Base-by-base conservation (phyloP, 1,140 invertebrate genomes). In the Amphibalanus amphitrite region DNA sequence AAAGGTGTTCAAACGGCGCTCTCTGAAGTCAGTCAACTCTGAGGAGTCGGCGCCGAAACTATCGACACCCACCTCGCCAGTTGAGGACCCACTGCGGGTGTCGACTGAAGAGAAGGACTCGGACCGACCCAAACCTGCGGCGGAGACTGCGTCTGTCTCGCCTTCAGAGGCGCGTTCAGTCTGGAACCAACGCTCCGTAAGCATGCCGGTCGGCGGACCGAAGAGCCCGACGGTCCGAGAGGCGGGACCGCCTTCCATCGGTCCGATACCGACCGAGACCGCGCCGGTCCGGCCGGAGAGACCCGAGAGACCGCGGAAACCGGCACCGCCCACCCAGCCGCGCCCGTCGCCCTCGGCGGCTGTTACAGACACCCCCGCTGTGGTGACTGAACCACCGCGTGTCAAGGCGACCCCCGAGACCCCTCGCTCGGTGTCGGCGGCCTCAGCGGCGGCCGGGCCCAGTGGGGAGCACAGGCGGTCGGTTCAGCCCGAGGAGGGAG, bases 1-100 rank as follows among this genome's bases (percentile, higher is more conserved):
- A 83, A 89, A 90, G 81, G 89, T 90, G 0, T 90, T 90, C 77
- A 88, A 88, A 0, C 80, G 89, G 64, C 80, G 88, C 71, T 90
- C 89, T 3, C 80, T 90, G 0, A 90, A 90, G 79, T 78, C 89
- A 6, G 88, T 87, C 79, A 88, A 89, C 75, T 79, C 78, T 13
- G 87, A 88, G 74, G 83, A 69, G 75, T 75, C 73, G 76, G 79
- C 74, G 77, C 79, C 28, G 76, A 77, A 47, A 76, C 59, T 20
- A 68, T 71, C 69, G 73, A 81, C 70, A 76, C 81, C 29, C 70
- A 71, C 28, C 71, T 74, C 28, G 74, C 76, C 69, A 72, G 76
- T 59, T 77, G 75, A 70, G 74, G 74, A 71, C 75, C 73, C 71
- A 29, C 72, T 26, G 40, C 26, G 25, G 79, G 20, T 23, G 6